phyloP scores from a whole-genome alignment of 2,888 invertebrate species.

The Nymphalis urticae region DNA sequence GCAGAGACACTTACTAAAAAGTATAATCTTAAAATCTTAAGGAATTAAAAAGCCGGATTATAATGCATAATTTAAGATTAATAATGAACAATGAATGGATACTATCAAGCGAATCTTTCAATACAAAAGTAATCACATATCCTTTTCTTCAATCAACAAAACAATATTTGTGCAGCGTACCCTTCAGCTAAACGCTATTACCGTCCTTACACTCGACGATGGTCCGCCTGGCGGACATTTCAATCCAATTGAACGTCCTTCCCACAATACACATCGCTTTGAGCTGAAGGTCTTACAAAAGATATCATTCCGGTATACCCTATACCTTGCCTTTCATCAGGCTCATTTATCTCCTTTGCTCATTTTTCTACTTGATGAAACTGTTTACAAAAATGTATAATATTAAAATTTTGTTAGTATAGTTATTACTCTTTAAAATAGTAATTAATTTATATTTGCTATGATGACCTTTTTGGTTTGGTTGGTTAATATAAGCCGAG shows the following conservation, averaged over 20 bases:
- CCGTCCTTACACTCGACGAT: constrained; percentile 4
- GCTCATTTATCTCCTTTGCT: constrained; percentile 35
- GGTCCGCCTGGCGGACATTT: constrained; percentile 18
- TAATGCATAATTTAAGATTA: neutral
- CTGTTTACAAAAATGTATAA: neutral
- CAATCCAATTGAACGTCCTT: constrained; percentile 30
- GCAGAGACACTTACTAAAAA: neutral
- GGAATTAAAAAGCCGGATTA: neutral
- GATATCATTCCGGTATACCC: constrained; percentile 30
- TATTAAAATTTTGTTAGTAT: too few relatives aligned
- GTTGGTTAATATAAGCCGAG: too few relatives aligned
- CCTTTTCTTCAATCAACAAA: constrained; percentile 5
- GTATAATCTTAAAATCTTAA: neutral
- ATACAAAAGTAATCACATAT: neutral
- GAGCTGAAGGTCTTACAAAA: constrained; percentile 27
- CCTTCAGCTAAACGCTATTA: constrained; percentile 7
- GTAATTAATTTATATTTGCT: too few relatives aligned
- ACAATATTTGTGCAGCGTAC: constrained; percentile 5
- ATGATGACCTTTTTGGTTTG: too few relatives aligned
- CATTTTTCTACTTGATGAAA: constrained; percentile 25
- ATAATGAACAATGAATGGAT: neutral
- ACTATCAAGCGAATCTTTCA: constrained; percentile 1
- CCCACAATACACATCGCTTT: constrained; percentile 25
- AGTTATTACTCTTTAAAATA: too few relatives aligned
- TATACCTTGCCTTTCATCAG: constrained; percentile 25